These are phyloP conservation scores for Andrena dorsata DNA, from an alignment of 2,888 invertebrate species.

Conservation along the genomic window DNA sequence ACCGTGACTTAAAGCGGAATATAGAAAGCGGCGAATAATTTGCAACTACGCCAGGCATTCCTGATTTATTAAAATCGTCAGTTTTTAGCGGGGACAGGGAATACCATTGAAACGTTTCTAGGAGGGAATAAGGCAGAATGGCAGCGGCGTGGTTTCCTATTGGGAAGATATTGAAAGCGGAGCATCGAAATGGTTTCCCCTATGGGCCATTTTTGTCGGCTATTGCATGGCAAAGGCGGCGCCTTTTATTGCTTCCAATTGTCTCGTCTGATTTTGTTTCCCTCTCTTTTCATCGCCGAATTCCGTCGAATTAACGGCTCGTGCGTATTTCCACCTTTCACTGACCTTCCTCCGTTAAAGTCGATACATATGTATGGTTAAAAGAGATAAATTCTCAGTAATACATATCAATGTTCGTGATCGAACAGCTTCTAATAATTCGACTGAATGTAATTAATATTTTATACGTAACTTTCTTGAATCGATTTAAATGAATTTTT, in stretches of 20 bases:
- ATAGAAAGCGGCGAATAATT: neutral
- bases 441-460: too few species aligned
- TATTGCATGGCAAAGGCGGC: conserved; percentile 25
- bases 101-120: conserved; percentile 15
- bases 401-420: neutral
- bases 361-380: neutral
- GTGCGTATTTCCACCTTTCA: conserved; percentile 17
- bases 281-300: conserved; percentile 11
- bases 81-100: neutral
- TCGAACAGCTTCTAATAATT: too few species aligned
- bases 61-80: neutral
- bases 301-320: conserved; percentile 35
- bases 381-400: neutral
- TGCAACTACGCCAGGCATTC: neutral
- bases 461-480: too few species aligned
- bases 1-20: neutral
- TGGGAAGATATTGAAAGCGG: conserved; percentile 60
- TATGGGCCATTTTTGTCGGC: conserved; percentile 56
- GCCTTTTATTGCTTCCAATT: conserved; percentile 44
- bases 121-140: conserved; percentile 39
- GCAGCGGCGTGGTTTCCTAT: conserved; percentile 39
- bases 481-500: too few species aligned
- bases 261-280: conserved; percentile 24
- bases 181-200: conserved; percentile 55
- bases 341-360: neutral